Conservation (phyloP, 2,113 vertebrate species). For the Forbesichthys agassizii region DNA sequence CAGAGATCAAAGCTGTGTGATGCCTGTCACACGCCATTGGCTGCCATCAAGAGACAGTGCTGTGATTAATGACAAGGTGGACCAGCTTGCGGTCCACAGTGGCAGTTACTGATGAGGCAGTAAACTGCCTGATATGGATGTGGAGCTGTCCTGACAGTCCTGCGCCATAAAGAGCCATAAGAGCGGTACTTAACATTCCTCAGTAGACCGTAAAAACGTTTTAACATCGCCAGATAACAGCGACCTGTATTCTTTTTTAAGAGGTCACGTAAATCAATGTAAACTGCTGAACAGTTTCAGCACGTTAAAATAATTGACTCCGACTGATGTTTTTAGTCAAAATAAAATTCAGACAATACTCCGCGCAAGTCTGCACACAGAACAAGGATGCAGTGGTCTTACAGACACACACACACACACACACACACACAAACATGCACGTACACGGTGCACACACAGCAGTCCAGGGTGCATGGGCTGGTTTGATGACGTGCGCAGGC, state of each 20-base stretch:
- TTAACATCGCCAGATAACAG: neutral
- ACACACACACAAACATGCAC: slow-evolving; percentile 9
- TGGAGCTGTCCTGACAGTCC: slow-evolving; percentile 21
- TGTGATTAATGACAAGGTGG: slow-evolving; percentile 61
- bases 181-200: slow-evolving; percentile 39
- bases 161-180: neutral
- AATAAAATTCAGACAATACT: neutral
- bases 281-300: neutral
- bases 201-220: neutral
- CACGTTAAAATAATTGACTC: neutral
- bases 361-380: neutral
- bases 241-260: slow-evolving; percentile 1
- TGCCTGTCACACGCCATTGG: slow-evolving; percentile 41
- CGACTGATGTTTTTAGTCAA: too few relatives aligned
- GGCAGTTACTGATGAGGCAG: slow-evolving; percentile 57
- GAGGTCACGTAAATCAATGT: neutral
- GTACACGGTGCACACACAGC: neutral
- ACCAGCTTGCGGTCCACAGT: slow-evolving; percentile 38
- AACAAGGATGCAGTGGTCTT: slow-evolving; percentile 25
- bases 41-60: slow-evolving; percentile 31
- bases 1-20: slow-evolving; percentile 54
- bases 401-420: slow-evolving; percentile 8
- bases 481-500: slow-evolving; percentile 62
- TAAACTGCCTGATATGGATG: slow-evolving; percentile 55
- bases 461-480: slow-evolving; percentile 32